These are phyloP conservation scores for Apostichopus parvimensis DNA, from an alignment of 35 echinoderm and acorn worm genomes.

Conservation along the genomic window DNA sequence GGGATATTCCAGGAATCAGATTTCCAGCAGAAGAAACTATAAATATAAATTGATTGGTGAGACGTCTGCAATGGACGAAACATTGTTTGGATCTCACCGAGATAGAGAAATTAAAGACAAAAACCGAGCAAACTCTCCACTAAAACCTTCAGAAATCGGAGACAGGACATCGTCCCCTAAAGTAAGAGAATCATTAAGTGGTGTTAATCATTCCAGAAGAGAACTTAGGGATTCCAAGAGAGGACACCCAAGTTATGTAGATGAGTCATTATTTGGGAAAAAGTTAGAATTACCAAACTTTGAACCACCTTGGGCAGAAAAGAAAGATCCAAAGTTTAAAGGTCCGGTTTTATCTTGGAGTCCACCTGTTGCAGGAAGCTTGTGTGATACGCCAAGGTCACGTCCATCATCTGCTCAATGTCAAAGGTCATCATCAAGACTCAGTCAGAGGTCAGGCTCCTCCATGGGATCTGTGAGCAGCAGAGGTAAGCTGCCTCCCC, in stretches of 20 bases:
- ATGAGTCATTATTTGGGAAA: constrained; percentile 90
- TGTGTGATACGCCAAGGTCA: constrained; percentile 54
- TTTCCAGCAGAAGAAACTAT: constrained; percentile 55
- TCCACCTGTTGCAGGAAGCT: constrained; percentile 82
- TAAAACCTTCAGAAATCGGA: background rate
- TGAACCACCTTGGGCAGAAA: constrained; percentile 88
- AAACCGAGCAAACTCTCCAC: background rate
- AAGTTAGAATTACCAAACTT: constrained; percentile 69
- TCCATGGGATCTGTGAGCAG: constrained; percentile 15
- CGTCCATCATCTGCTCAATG: constrained; percentile 59
- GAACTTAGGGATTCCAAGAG: constrained; percentile 50
- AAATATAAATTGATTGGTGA: constrained; percentile 72
- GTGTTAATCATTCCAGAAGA: constrained; percentile 42
- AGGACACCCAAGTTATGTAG: constrained; percentile 67
- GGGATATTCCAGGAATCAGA: constrained; percentile 16
- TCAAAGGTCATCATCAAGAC: constrained; percentile 9
- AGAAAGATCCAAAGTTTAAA: constrained; percentile 63
- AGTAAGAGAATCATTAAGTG: constrained; percentile 59
- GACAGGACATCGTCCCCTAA: constrained; percentile 45
- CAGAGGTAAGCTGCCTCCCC: background rate
- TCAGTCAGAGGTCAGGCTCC: constrained; percentile 26
- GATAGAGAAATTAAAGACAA: constrained; percentile 44
- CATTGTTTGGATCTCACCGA: constrained; percentile 76
- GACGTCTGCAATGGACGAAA: constrained; percentile 79
- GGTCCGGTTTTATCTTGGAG: constrained; percentile 73